Evolutionary conservation across 30 jellyfish, hydroid and myxozoan genomes (phyloP).

Genomic region (Pseudorhiza aurosa): DNA sequence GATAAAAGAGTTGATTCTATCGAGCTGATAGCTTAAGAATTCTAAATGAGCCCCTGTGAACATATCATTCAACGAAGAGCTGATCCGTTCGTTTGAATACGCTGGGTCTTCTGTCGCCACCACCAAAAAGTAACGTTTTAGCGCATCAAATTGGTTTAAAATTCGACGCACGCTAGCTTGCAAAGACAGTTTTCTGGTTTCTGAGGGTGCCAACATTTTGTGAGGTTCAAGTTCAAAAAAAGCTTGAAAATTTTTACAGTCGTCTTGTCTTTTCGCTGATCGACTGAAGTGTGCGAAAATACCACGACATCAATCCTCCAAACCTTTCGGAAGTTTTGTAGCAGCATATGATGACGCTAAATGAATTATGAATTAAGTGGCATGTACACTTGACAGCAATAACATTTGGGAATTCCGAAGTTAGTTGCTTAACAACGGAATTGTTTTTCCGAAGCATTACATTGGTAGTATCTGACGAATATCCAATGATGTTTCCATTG

Average conservation of each 20-base stretch:
- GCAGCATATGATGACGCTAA: constrained; percentile 72
- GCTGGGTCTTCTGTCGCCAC: too few relatives aligned
- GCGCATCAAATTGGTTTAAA: constrained; percentile 48
- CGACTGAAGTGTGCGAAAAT: constrained; percentile 52
- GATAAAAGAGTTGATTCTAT: constrained; percentile 57
- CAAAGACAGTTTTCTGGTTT: constrained; percentile 60
- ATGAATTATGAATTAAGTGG: constrained; percentile 61
- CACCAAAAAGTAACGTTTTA: constrained; percentile 27
- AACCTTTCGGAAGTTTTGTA: constrained; percentile 51
- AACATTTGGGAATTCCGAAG: constrained; percentile 2
- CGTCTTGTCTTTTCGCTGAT: too few relatives aligned
- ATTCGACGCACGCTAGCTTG: constrained; percentile 52
- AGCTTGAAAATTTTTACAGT: too few relatives aligned
- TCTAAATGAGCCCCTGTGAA: constrained; percentile 50
- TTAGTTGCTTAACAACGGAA: background rate
- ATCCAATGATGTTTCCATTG: background rate
- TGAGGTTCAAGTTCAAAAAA: constrained; percentile 54
- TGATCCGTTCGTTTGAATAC: too few relatives aligned
- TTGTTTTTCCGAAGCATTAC: background rate
- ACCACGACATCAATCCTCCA: constrained; percentile 57
- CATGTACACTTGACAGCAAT: constrained; percentile 44
- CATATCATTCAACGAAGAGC: constrained; percentile 13
- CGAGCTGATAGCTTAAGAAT: constrained; percentile 57
- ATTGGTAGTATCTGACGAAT: background rate
- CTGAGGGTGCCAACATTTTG: constrained; percentile 62